These are phyloP conservation scores for Himalopsyche japonica DNA, from an alignment of 2,888 invertebrate species.

Conservation along the genomic window DNA sequence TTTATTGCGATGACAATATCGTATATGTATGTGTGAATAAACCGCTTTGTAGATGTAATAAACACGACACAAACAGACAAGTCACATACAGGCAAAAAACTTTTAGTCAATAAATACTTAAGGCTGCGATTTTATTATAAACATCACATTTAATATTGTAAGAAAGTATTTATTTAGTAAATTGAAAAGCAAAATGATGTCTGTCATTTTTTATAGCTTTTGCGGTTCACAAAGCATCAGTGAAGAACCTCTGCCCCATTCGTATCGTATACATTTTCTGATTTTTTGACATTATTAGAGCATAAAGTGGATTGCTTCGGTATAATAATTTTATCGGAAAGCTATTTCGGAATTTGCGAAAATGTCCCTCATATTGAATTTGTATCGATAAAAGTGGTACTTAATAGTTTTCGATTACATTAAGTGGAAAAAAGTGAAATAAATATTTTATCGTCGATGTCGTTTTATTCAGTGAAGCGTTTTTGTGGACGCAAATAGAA, in stretches of 20 bases:
- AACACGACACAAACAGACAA: too few relatives aligned
- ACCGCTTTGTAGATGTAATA: too few relatives aligned
- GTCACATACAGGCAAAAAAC: too few relatives aligned
- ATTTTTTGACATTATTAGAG: background rate
- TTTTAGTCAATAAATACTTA: too few relatives aligned
- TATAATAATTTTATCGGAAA: background rate
- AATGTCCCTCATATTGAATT: background rate
- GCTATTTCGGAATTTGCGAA: background rate
- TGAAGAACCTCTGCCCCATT: background rate
- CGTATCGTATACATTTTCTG: background rate
- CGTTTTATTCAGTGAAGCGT: background rate
- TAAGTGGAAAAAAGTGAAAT: background rate
- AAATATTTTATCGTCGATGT: background rate
- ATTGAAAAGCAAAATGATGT: too few relatives aligned
- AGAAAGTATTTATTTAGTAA: too few relatives aligned
- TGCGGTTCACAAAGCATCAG: background rate
- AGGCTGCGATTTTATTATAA: too few relatives aligned
- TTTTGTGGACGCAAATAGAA: background rate
- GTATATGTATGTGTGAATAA: too few relatives aligned
- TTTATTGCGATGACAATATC: too few relatives aligned
- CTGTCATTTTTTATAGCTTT: too few relatives aligned
- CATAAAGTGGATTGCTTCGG: background rate
- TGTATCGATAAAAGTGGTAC: background rate
- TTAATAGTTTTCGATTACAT: conserved; percentile 1
- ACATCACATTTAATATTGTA: too few relatives aligned